phyloP scores from a whole-genome alignment of 2,113 vertebrate genomes.

The Pteruthius melanotis region DNA sequence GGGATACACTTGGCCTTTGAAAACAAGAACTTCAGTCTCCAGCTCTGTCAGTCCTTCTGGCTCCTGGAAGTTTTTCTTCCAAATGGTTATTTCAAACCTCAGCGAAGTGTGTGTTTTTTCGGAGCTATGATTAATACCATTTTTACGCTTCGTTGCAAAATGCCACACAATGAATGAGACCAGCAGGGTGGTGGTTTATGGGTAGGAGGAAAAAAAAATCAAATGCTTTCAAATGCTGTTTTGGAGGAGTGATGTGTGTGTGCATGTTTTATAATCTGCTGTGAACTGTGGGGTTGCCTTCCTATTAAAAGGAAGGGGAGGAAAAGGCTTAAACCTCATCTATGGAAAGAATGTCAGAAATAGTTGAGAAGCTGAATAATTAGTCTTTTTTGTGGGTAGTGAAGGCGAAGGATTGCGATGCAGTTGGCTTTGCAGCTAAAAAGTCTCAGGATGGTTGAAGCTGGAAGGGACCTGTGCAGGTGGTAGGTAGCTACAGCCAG shows the following conservation, averaged over 20 bases:
- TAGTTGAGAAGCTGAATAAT: constrained; percentile 26
- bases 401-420: not conserved
- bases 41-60: constrained; percentile 32
- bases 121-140: constrained; percentile 53
- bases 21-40: constrained; percentile 52
- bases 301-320: not conserved
- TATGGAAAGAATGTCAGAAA: constrained; percentile 21
- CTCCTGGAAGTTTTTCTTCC: constrained; percentile 62
- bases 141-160: constrained; percentile 48
- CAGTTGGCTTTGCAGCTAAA: not conserved
- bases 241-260: constrained; percentile 3
- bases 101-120: constrained; percentile 52
- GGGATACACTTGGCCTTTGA: constrained; percentile 55
- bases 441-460: not conserved
- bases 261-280: constrained; percentile 1
- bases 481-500: not conserved
- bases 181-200: constrained; percentile 33
- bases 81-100: constrained; percentile 56
- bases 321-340: not conserved
- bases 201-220: not conserved
- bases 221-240: constrained; percentile 12
- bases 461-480: not conserved
- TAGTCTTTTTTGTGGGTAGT: not conserved
- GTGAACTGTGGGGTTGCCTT: not conserved
- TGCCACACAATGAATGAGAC: constrained; percentile 55